These are phyloP conservation scores for Cephalopterus ornatus DNA, from an alignment of 2,113 vertebrate genomes.

Conservation along the genomic window DNA sequence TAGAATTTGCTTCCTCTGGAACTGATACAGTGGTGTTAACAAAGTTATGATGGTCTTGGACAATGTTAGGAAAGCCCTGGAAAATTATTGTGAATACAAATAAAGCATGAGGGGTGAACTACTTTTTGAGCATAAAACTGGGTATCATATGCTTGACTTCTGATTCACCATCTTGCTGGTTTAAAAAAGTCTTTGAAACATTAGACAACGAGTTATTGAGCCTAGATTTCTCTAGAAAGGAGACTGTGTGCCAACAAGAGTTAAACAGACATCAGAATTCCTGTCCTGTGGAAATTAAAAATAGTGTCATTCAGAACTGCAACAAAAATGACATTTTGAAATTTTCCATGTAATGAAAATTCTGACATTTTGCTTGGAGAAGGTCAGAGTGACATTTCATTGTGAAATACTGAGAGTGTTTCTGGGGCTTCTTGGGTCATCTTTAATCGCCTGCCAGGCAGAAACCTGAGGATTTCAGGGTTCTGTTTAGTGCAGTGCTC, in stretches of 20 bases:
- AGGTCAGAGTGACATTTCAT: constrained; percentile 67
- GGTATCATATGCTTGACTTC: background rate
- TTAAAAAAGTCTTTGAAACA: background rate
- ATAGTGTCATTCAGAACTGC: constrained; percentile 17
- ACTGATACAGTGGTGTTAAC: background rate
- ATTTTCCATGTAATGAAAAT: constrained; percentile 63
- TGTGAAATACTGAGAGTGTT: constrained; percentile 16
- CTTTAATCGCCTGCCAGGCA: background rate
- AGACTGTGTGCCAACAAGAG: background rate
- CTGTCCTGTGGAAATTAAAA: constrained; percentile 41
- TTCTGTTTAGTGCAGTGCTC: rapidly evolving
- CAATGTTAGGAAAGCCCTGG: background rate
- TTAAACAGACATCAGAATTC: background rate
- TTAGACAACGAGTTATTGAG: background rate
- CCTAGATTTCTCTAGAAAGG: background rate
- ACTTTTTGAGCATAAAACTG: background rate
- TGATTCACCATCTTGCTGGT: background rate
- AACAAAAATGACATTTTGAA: constrained; percentile 62
- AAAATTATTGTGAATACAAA: background rate
- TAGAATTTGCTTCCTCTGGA: background rate
- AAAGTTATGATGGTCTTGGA: background rate
- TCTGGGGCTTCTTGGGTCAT: constrained; percentile 42
- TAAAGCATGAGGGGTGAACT: rapidly evolving
- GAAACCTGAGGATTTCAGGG: background rate
- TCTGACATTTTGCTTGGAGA: constrained; percentile 60